Base-by-base conservation (phyloP, 2,888 invertebrate species). In the Lamellibrachia satsuma region DNA sequence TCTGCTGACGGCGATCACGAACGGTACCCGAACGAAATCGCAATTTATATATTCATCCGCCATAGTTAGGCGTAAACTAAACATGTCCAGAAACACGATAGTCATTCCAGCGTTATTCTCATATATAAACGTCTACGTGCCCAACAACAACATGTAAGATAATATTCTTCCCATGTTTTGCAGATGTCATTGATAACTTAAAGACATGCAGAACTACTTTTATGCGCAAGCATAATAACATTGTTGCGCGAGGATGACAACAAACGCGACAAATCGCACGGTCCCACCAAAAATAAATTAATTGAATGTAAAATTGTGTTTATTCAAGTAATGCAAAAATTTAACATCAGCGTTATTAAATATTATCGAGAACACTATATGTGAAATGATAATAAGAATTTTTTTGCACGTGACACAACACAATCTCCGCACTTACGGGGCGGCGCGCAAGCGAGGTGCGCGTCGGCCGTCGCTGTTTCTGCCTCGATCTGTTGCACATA, bases 261-360 rank as follows among this genome's bases (percentile, higher is more conserved):
- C 22, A 75, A 75, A 75, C 75, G n/a, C 75, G 75, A 75, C 15
- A 75, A 75, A 75, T 75, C 75, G 75, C n/a, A 75, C 75, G 75
- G 75, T 75, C 2, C 75, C 22, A 75, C 75, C 22, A 75, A 75
- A 75, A 15, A 75, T 15, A 75, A 75, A 22, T 75, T 11, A 75
- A 75, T 75, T 22, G 75, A n/a, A 75, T 15, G n/a, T 75, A 75
- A 22, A 39, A 75, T 75, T 75, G 75, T 75, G 75, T 22, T 75
- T n/a, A 11, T 75, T 22, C 22, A 75, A 75, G 22, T 75, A 22
- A 15, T 75, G 75, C 75, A 75, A n/a, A 75, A 22, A 22, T 75
- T 22, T 22, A n/a, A 15, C 22, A 22, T 75, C 15, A 15, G 7
- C 55, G 8, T 75, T 75, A 75, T 22, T 75, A 75, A 75, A 22